Evolutionary conservation across 2,888 invertebrate genomes (phyloP).

Genomic region (Portevinia maculata): DNA sequence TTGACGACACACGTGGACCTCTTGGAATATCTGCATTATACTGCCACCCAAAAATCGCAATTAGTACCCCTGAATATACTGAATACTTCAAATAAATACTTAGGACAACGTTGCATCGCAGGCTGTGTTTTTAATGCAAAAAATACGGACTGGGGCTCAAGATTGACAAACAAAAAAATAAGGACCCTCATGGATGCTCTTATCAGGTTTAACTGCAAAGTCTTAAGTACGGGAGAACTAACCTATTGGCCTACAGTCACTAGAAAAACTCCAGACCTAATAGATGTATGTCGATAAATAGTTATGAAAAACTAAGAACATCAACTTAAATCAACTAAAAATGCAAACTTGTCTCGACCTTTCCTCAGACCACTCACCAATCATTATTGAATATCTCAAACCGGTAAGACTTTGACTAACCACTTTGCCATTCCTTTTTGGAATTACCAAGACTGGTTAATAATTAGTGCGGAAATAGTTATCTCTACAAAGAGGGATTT

Average conservation of each 20-base stretch:
- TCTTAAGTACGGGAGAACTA: slow-evolving; percentile 7
- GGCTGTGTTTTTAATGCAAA: slow-evolving; percentile 36
- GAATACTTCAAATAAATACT: neutral
- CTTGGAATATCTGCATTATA: slow-evolving; percentile 24
- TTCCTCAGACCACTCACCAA: slow-evolving; percentile 26
- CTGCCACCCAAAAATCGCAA: slow-evolving; percentile 20
- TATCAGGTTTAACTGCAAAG: neutral
- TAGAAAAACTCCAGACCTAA: slow-evolving; percentile 32
- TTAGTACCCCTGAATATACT: neutral
- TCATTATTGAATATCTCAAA: neutral
- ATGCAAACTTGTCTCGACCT: slow-evolving; percentile 19
- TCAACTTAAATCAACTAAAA: neutral
- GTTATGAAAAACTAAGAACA: slow-evolving; percentile 22
- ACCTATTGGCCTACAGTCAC: slow-evolving; percentile 50
- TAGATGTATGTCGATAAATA: no score
- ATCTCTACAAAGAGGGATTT: no score
- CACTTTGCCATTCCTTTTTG: no score
- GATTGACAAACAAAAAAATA: slow-evolving; percentile 34
- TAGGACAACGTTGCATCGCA: slow-evolving; percentile 6
- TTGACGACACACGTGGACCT: slow-evolving; percentile 3
- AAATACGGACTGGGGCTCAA: slow-evolving; percentile 61
- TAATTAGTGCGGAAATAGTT: no score
- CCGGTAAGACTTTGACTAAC: no score
- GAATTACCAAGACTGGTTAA: no score
- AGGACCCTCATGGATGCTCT: neutral